A percentile compares a stretch with the other conserved stretches of the same genome.
Conservation (phyloP, 2,797 vertebrate genomes). For the Gymnodraco acuticeps region DNA sequence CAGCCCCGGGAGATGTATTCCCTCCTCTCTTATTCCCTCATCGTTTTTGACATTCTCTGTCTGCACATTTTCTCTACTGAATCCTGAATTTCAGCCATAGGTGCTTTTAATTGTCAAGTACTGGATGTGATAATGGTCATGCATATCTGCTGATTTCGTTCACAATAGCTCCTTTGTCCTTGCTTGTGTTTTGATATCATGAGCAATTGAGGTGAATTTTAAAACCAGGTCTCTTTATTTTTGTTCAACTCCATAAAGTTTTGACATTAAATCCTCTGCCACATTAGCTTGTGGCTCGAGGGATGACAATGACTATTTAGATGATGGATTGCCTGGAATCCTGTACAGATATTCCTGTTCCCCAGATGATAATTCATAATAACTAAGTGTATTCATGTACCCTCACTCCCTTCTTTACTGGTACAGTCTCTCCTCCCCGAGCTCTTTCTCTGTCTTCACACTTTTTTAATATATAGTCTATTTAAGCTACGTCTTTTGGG, state of each 20-base stretch:
- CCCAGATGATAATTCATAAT: background rate
- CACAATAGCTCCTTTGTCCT: background rate
- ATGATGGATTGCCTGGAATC: background rate
- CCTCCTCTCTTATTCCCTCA: conserved; percentile 44
- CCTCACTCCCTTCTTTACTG: background rate
- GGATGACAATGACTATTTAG: background rate
- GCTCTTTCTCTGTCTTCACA: background rate
- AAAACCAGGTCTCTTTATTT: background rate
- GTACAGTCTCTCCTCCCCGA: background rate
- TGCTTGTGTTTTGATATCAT: background rate
- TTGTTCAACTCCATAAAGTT: background rate
- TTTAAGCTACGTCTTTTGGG: conserved; percentile 17
- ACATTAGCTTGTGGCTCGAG: background rate
- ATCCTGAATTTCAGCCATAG: background rate
- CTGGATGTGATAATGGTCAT: background rate
- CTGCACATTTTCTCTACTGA: conserved; percentile 14
- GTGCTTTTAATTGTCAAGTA: background rate
- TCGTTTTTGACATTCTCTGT: conserved; percentile 28
- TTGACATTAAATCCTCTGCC: background rate
- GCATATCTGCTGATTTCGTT: background rate
- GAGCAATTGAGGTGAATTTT: background rate
- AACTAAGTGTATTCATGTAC: background rate
- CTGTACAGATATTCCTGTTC: background rate
- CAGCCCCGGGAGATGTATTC: conserved; percentile 57
- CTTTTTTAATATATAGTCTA: conserved; percentile 15